Percentiles rank a stretch among this genome's conserved stretches.
Evolutionary conservation across 2,113 vertebrate genomes (phyloP).

Genomic region (Microtus oregoni): DNA sequence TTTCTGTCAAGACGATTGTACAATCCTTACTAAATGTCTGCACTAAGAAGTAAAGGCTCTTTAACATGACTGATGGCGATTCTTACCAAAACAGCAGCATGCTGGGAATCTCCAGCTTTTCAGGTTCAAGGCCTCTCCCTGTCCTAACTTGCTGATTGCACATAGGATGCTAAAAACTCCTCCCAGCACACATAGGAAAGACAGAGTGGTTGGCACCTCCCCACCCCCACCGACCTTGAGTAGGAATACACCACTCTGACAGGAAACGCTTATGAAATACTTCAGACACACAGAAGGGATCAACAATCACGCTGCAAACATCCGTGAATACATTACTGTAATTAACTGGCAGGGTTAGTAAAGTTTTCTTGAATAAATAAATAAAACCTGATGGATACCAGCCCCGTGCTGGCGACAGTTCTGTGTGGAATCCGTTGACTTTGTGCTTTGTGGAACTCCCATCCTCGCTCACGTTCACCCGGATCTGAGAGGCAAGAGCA

Average conservation of each 20-base stretch:
- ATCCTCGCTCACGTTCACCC: neutral
- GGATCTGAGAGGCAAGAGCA: conserved; percentile 8
- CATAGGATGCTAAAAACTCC: neutral
- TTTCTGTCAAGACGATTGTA: neutral
- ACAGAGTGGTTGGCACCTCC: too few species aligned
- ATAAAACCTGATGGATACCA: neutral
- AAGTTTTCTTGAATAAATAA: conserved; percentile 31
- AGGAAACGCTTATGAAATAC: neutral
- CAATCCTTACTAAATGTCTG: neutral
- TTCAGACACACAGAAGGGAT: neutral
- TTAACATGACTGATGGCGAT: neutral
- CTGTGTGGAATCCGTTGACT: too few species aligned
- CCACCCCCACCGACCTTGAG: neutral
- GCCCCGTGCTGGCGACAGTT: neutral
- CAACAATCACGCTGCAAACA: neutral
- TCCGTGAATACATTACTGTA: neutral
- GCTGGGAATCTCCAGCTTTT: neutral
- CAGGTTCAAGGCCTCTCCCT: too few species aligned
- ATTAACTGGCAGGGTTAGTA: conserved; percentile 12
- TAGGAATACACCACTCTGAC: neutral
- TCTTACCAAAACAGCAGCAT: neutral
- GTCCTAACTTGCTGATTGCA: neutral
- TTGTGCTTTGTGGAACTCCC: neutral
- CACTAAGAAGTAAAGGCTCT: neutral
- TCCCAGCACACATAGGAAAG: neutral